Evolutionary conservation across 2,888 invertebrate species (phyloP).

Genomic region (Coremacera marginata): DNA sequence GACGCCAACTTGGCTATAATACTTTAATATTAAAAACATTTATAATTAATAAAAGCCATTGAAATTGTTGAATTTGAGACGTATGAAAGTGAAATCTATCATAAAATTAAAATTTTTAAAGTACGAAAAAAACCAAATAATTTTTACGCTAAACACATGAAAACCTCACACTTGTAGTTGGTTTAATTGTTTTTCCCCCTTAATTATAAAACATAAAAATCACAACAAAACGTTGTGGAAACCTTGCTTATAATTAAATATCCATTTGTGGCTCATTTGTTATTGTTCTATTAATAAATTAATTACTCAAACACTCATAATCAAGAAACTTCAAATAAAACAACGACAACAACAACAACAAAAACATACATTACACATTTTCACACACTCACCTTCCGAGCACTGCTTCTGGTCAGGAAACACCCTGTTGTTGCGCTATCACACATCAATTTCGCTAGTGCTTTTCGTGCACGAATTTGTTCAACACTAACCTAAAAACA

Average conservation of each 20-base stretch:
- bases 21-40: no score
- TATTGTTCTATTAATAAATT: conserved; percentile 40
- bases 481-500: neutral
- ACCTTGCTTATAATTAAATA: neutral
- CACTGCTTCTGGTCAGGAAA: conserved; percentile 72
- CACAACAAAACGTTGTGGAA: conserved; percentile 7
- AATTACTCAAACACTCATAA: conserved; percentile 23
- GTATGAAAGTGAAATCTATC: no score
- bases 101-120: no score
- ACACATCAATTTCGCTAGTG: conserved; percentile 72
- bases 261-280: neutral
- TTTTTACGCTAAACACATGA: no score
- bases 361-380: conserved; percentile 36
- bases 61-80: no score
- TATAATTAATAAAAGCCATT: no score
- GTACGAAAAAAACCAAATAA: no score
- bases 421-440: conserved; percentile 80
- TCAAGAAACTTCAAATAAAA: conserved; percentile 12
- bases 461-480: neutral
- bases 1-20: no score
- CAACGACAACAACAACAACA: conserved; percentile 26
- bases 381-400: conserved; percentile 65
- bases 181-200: no score
- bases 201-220: no score
- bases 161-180: no score